Conservation (phyloP, 2,113 vertebrate genomes). For the Mobula birostris region DNA sequence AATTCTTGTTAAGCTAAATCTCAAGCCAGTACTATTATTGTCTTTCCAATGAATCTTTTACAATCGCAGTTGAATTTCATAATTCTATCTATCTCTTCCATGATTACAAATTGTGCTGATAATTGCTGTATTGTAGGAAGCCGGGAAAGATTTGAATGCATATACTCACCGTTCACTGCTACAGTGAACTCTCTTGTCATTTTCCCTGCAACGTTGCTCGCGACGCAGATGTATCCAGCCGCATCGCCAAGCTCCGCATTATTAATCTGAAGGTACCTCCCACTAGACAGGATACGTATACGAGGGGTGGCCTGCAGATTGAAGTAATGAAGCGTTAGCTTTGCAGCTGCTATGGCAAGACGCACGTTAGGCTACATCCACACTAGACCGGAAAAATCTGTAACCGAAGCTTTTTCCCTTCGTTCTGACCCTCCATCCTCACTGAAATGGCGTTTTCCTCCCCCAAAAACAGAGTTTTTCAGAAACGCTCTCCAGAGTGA, state of each 20-base stretch:
- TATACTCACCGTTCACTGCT: constrained; percentile 70
- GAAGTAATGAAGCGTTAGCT: background rate
- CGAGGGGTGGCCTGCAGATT: constrained; percentile 67
- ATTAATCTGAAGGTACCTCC: constrained; percentile 89
- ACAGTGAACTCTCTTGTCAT: constrained; percentile 76
- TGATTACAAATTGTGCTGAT: background rate
- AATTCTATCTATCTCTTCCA: background rate
- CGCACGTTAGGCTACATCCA: no score
- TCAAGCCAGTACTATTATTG: background rate
- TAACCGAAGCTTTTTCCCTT: no score
- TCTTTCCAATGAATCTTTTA: background rate
- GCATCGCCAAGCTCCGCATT: constrained; percentile 71
- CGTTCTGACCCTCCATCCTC: no score
- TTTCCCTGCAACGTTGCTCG: constrained; percentile 82
- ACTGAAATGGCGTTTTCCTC: no score
- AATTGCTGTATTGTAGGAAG: no score
- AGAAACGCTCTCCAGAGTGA: no score
- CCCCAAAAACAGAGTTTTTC: no score
- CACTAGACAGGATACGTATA: constrained; percentile 74
- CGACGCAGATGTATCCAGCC: constrained; percentile 80
- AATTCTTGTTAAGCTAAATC: background rate
- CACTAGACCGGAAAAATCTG: no score
- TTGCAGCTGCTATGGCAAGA: background rate
- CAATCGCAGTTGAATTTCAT: background rate
- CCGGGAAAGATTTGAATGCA: background rate